Evolutionary conservation across 2,113 vertebrate species (phyloP).

Genomic region (Rostratula benghalensis): DNA sequence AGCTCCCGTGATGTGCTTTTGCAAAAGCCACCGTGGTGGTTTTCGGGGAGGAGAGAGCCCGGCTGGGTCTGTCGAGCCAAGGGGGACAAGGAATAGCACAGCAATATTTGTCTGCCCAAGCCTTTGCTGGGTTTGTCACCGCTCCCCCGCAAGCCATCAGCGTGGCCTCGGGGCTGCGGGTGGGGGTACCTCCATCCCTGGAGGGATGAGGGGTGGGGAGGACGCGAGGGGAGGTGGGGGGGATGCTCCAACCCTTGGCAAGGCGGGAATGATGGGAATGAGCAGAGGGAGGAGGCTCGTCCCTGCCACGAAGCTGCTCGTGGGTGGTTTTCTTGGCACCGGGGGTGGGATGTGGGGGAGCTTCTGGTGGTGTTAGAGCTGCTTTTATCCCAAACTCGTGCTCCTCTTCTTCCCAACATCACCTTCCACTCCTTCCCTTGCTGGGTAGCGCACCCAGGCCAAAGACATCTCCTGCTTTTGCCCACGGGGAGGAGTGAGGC

Average conservation of each 20-base stretch:
- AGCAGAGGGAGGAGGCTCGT: neutral
- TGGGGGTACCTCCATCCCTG: neutral
- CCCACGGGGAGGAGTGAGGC: neutral
- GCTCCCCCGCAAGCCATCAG: accelerated
- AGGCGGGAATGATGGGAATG: neutral
- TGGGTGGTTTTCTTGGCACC: neutral
- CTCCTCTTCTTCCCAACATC: neutral
- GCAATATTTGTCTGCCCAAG: neutral
- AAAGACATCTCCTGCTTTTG: accelerated
- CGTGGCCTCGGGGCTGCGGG: accelerated
- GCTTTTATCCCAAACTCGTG: neutral
- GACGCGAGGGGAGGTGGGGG: neutral
- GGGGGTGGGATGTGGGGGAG: neutral
- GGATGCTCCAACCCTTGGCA: neutral
- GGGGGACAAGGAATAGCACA: neutral
- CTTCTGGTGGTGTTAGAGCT: neutral
- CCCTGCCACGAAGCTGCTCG: accelerated
- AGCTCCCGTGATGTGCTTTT: constrained; percentile 62
- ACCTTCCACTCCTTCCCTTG: neutral
- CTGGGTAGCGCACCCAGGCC: accelerated
- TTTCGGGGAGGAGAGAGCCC: neutral
- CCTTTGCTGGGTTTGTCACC: accelerated
- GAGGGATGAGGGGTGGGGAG: neutral
- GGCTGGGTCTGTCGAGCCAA: neutral
- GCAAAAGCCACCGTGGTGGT: constrained; percentile 34